Evolutionary conservation across 1,140 invertebrate species (phyloP), one percentile per base, ranked within the genome.

Genomic region (Marisa cornuarietis): DNA sequence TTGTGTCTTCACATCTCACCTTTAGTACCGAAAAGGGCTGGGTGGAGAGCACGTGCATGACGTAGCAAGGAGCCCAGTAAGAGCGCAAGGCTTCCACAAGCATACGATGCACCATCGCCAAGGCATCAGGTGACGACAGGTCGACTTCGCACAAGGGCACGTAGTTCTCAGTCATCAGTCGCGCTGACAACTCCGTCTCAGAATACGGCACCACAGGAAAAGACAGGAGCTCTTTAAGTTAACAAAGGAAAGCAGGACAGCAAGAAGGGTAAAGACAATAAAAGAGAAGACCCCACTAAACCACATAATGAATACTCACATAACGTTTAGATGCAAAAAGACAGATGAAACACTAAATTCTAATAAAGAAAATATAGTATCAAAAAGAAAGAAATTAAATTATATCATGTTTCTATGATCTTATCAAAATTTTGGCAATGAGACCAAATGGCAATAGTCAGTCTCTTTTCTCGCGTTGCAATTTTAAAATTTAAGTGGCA

Each of bases 61-160:
- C 14, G 76, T 77, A 77, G 63, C 63, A 68, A 24, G 76, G 76
- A 18, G 65, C 26, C 75, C 76, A 77, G n/a, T 77, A 77, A 42
- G 76, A 52, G 3, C 65, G 76, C 63, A 77, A 63, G 5, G 76
- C 76, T 7, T 31, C 63, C 63, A 77, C 49, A 42, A 77, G 65
- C 42, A 68, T 63, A 10, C 18, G 63, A 16, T 77, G 76, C 76
- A 77, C 76, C 62, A 13, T 10, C 8, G 10, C 4, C 63, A 77
- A 65, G 14, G 76, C 76, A 4, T 77, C 63, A 31, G 22, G 42
- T 77, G 76, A 77, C 65, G 31, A 52, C 49, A 65, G 76, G 49
- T 77, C 76, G 42, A 77, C 26, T 51, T 77, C 76, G 11, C 49
- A n/a, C 7, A 16, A 49, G 24, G 62, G 54, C 18, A 68, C 6